These are phyloP conservation scores for Oligia latruncula DNA, from an alignment of 2,888 invertebrate species.

Conservation along the genomic window DNA sequence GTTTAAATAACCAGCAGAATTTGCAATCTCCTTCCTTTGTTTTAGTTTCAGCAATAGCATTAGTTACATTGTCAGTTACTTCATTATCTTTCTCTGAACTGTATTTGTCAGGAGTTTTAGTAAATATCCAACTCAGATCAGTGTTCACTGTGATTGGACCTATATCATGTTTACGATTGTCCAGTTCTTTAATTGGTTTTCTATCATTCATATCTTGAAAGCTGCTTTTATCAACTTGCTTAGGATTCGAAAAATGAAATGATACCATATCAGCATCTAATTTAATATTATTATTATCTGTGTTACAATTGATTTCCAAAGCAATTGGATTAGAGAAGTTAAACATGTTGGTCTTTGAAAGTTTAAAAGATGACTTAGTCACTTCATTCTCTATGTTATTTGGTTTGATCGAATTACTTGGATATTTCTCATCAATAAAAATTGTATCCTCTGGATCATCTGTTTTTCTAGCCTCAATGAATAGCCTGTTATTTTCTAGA, in stretches of 20 bases:
- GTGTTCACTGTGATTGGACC: not conserved
- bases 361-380: no score
- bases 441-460: not conserved
- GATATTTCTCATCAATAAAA: not conserved
- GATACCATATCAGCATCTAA: no score
- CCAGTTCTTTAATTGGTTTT: not conserved
- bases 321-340: no score
- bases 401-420: not conserved
- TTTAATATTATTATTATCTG: no score
- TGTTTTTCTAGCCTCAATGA: not conserved
- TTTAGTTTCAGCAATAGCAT: not conserved
- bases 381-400: not conserved
- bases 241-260: no score
- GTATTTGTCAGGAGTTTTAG: not conserved
- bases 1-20: constrained; percentile 75
- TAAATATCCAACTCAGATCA: constrained; percentile 17
- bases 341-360: no score
- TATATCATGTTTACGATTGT: not conserved
- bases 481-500: not conserved
- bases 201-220: no score
- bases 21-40: constrained; percentile 63
- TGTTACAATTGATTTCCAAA: no score
- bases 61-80: not conserved
- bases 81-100: not conserved
- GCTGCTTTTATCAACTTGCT: no score